These are phyloP conservation scores for Phylloscopus whistleri DNA, from an alignment of 2,113 vertebrate species.

Conservation along the genomic window DNA sequence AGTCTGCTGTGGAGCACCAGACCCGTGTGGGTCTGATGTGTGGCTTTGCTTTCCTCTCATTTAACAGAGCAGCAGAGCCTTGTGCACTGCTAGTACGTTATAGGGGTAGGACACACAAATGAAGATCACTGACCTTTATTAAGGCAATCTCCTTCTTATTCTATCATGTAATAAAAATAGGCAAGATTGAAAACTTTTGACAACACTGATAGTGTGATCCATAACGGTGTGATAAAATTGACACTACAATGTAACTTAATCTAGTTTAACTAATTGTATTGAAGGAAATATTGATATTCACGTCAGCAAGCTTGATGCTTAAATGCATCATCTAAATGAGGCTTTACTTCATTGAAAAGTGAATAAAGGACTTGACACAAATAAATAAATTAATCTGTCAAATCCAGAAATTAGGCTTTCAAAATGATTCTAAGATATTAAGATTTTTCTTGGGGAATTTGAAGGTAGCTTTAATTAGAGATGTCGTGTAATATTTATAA, in stretches of 20 bases:
- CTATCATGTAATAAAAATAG: background rate
- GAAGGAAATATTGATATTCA: constrained; percentile 42
- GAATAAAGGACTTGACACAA: background rate
- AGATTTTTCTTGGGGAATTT: background rate
- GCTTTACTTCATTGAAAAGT: constrained; percentile 25
- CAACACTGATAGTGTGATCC: background rate
- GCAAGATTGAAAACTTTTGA: background rate
- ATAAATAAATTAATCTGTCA: background rate
- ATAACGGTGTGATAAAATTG: background rate
- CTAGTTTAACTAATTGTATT: constrained; percentile 38
- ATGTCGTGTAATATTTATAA: background rate
- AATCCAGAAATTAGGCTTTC: background rate
- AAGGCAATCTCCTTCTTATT: background rate
- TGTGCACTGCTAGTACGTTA: fast-evolving
- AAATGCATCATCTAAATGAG: constrained; percentile 34
- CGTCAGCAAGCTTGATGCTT: constrained; percentile 14
- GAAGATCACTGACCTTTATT: background rate
- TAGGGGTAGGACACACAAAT: background rate
- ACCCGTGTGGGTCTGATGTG: background rate
- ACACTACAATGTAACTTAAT: constrained; percentile 11
- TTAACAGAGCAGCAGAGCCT: background rate
- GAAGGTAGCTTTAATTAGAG: background rate
- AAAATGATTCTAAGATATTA: background rate
- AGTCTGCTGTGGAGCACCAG: too few relatives aligned
- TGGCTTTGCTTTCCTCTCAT: background rate